Evolutionary conservation across 2,797 vertebrate genomes (phyloP).

Genomic region (Clarias pachynema): DNA sequence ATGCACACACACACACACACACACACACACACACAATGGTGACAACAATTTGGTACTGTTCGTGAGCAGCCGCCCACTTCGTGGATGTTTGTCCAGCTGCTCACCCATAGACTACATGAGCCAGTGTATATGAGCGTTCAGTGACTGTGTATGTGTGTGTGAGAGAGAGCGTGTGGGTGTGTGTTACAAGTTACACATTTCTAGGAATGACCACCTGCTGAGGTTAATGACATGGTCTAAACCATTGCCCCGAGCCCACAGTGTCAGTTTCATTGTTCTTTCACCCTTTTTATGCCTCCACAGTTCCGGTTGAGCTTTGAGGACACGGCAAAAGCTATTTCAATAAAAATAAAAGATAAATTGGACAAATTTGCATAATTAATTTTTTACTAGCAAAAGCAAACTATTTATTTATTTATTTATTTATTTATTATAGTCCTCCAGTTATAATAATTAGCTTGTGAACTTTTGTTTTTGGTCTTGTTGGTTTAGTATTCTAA

Average conservation of each 20-base stretch:
- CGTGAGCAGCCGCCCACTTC: slow-evolving; percentile 64
- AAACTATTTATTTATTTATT: background rate
- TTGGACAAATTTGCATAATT: background rate
- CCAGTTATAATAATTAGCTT: background rate
- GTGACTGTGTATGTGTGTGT: slow-evolving; percentile 28
- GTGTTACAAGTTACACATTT: slow-evolving; percentile 49
- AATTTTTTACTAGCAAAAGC: background rate
- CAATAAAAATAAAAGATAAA: background rate
- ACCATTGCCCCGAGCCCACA: slow-evolving; percentile 33
- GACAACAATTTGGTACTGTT: slow-evolving; percentile 70
- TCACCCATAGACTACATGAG: slow-evolving; percentile 63
- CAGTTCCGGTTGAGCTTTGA: slow-evolving; percentile 13
- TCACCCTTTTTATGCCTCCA: slow-evolving; percentile 33
- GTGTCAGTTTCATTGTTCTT: slow-evolving; percentile 37
- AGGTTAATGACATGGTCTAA: slow-evolving; percentile 47
- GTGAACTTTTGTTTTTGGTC: background rate
- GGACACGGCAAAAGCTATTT: background rate
- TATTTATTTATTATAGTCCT: background rate
- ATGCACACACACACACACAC: slow-evolving; percentile 31
- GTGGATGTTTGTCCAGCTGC: slow-evolving; percentile 74
- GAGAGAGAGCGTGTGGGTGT: slow-evolving; percentile 17
- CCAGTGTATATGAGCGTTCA: slow-evolving; percentile 59
- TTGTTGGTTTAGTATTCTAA: background rate
- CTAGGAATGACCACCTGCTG: slow-evolving; percentile 52
- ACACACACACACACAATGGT: slow-evolving; percentile 55